Base-by-base conservation (phyloP, 2,888 invertebrate species). In the Eilema depressum region DNA sequence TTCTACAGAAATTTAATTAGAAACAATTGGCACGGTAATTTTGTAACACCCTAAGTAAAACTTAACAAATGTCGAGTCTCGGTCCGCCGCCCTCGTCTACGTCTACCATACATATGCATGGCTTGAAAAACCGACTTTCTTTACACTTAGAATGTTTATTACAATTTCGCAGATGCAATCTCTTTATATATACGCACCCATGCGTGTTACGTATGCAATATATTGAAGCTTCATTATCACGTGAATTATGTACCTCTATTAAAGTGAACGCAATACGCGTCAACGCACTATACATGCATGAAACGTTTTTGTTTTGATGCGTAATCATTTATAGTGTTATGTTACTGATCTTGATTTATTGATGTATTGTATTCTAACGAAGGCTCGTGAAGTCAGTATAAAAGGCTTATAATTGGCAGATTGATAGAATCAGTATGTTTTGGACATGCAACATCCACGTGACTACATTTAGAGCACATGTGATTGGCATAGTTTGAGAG, bases 51-150 rank as follows among this genome's bases (percentile, higher is more conserved):
- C 70, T 76, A 75, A 77, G 78, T 78, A 78, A 76, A 80, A 78
- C 76, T 67, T 70, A 71, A 76, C 76, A 73, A 66, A 67, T 73
- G 74, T 63, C 17, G 26, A 66, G 91, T 88, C 82, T 78, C 91
- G 92, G 86, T 92, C 89, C 86, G 88, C 77, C 79, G 90, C 87
- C 60, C 84, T 75, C 88, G 85, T 81, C 86, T 86, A 84, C 78
- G 79, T 78, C 75, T 79, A 85, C 86, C 88, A 92, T 92, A 87
- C 91, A 92, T 92, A 91, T 90, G 89, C 86, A 92, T 90, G 87
- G 83, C 86, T 91, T 90, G 91, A 92, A 91, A 93, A 91, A 89
- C 88, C 77, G 83, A 93, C 94, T 94, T 94, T 94, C 94, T 93
- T 94, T 85, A 90, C 88, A 89, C 90, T 86, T 85, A 89, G 87